phyloP scores from a whole-genome alignment of 2,888 invertebrate genomes.

The Acanthosepion esculentum region DNA sequence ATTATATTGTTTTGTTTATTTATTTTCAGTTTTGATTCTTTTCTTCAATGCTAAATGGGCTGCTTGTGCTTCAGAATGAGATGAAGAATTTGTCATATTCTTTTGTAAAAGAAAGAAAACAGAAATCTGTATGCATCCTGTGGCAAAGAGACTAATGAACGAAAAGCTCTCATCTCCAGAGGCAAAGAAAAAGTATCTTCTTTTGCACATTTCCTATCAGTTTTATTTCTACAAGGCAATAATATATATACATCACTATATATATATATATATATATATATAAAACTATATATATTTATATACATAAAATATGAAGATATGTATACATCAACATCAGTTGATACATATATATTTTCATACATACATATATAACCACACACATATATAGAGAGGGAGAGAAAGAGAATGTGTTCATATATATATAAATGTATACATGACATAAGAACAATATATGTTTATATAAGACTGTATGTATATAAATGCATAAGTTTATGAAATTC shows the following conservation, averaged over 20 bases:
- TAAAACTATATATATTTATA: background rate
- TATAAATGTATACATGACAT: no score
- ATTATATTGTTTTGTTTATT: background rate
- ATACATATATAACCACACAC: no score
- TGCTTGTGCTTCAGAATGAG: background rate
- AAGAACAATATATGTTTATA: no score
- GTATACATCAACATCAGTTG: background rate
- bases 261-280: background rate
- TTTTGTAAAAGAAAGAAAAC: background rate
- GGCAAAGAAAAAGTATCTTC: constrained; percentile 2
- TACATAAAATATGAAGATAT: background rate
- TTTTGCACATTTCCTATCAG: background rate
- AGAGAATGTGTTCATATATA: no score
- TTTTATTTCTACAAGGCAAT: background rate
- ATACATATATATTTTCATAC: background rate
- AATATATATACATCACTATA: background rate
- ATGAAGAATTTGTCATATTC: background rate
- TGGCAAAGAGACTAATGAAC: constrained; percentile 33
- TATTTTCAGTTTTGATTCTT: background rate
- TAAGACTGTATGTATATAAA: no score
- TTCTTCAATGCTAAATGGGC: background rate
- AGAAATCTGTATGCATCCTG: background rate
- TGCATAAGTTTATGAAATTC: no score
- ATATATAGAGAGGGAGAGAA: no score
- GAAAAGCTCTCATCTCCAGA: constrained; percentile 4